Percentiles rank a stretch among this genome's conserved stretches.
Evolutionary conservation across 2,113 vertebrate species (phyloP).

Genomic region (Trogon surrucura): DNA sequence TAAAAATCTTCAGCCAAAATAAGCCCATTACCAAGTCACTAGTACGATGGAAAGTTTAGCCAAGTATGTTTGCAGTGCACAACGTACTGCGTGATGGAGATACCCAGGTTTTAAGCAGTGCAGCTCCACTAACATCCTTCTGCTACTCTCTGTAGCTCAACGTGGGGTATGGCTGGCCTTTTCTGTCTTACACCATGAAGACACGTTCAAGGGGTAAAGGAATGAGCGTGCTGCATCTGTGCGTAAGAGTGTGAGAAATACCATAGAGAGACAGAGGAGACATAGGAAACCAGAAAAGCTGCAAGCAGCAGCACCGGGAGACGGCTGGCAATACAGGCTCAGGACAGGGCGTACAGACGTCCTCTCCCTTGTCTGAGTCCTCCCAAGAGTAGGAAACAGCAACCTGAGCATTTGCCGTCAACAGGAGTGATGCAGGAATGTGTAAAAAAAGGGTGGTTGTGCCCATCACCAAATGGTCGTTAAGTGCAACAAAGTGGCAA

Average conservation of each 20-base stretch:
- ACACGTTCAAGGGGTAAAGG: not conserved
- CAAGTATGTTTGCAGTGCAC: not conserved
- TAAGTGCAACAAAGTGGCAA: not conserved
- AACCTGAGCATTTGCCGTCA: not conserved
- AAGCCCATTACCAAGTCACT: not conserved
- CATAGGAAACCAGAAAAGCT: not conserved
- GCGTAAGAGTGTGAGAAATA: not conserved
- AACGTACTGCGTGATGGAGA: rapidly evolving
- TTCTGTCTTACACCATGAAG: not conserved
- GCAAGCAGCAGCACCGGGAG: not conserved
- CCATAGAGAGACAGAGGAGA: not conserved
- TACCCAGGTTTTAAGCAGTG: not conserved
- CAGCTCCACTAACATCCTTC: not conserved
- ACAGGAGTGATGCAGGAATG: not conserved
- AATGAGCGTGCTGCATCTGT: not conserved
- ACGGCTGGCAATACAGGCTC: not conserved
- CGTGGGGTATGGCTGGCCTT: not conserved
- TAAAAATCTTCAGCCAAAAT: not conserved
- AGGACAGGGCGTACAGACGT: not conserved
- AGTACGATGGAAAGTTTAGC: not conserved
- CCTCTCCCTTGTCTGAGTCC: not conserved
- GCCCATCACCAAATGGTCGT: not conserved
- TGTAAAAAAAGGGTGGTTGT: not conserved
- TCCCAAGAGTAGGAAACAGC: not conserved
- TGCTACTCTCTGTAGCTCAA: not conserved